A percentile compares a stretch with the other conserved stretches of the same genome.
phyloP scores from a whole-genome alignment of 1,140 invertebrate genomes.

The Pentalonia nigronervosa region DNA sequence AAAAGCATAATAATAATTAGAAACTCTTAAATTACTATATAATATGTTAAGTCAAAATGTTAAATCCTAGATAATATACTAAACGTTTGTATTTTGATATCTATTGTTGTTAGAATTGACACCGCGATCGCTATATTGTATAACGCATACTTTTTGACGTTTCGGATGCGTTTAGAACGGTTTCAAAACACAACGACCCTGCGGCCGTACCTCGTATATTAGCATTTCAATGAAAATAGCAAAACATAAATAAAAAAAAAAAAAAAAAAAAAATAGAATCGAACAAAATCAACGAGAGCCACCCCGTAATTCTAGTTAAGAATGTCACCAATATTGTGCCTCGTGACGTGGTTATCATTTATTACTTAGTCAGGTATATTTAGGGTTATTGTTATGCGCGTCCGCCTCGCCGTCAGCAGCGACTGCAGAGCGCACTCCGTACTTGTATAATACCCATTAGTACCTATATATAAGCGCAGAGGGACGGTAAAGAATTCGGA shows the following conservation, averaged over 20 bases:
- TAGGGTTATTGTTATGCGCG: not conserved
- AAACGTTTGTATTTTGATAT: not conserved
- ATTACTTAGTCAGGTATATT: not conserved
- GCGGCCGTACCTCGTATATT: not conserved
- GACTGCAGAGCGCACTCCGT: not conserved
- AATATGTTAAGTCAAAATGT: not conserved
- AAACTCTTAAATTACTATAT: not conserved
- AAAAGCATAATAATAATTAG: not conserved
- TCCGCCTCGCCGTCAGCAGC: too few relatives aligned
- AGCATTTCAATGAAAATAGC: not conserved
- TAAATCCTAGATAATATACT: not conserved
- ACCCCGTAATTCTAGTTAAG: not conserved
- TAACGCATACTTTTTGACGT: not conserved
- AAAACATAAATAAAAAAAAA: too few relatives aligned
- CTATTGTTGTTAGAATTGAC: not conserved
- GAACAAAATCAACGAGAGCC: not conserved
- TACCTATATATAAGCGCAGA: not conserved
- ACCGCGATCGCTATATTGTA: not conserved
- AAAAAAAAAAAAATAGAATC: not conserved
- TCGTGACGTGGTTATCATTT: not conserved
- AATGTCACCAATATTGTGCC: not conserved
- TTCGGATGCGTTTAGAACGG: not conserved
- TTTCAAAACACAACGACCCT: not conserved
- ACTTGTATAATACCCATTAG: not conserved
- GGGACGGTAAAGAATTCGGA: not conserved